A percentile compares a stretch with the other conserved stretches of the same genome.
Conservation (phyloP, 1,140 invertebrate genomes). For the Drosophila sproati region DNA sequence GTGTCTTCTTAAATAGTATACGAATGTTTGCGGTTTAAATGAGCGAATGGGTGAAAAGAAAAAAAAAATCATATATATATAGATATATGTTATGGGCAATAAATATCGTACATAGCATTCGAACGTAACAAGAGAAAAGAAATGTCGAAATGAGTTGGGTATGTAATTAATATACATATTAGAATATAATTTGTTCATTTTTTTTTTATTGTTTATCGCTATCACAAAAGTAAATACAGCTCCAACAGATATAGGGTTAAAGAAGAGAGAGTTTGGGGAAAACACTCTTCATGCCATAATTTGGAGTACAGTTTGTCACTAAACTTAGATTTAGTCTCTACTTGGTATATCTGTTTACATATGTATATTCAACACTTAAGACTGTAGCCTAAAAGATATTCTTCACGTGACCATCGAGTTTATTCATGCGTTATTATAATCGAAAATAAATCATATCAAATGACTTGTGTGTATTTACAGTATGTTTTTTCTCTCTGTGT, state of each 20-base stretch:
- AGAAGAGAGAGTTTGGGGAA: constrained; percentile 10
- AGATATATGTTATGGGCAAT: constrained; percentile 43
- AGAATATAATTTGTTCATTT: constrained; percentile 63
- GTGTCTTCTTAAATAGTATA: constrained; percentile 72
- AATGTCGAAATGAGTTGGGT: constrained; percentile 42
- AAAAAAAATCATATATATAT: constrained; percentile 14
- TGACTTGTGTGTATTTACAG: constrained; percentile 73
- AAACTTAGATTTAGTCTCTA: constrained; percentile 60
- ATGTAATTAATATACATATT: constrained; percentile 35
- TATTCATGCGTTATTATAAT: constrained; percentile 46
- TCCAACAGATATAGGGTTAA: constrained; percentile 52
- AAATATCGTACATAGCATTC: constrained; percentile 56
- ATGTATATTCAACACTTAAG: constrained; percentile 77
- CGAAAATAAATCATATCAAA: constrained; percentile 74
- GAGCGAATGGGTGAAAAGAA: constrained; percentile 6
- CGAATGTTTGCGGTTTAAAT: constrained; percentile 67
- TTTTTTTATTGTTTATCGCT: constrained; percentile 77
- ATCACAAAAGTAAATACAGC: constrained; percentile 82
- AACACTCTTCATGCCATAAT: constrained; percentile 25
- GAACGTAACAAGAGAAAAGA: constrained; percentile 25
- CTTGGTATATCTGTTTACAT: constrained; percentile 50
- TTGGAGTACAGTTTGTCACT: constrained; percentile 31
- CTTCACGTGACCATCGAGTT: constrained; percentile 26
- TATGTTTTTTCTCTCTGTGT: background rate
- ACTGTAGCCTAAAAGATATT: constrained; percentile 57